phyloP scores from a whole-genome alignment of 2,888 invertebrate genomes.

The Ceriagrion tenellum region DNA sequence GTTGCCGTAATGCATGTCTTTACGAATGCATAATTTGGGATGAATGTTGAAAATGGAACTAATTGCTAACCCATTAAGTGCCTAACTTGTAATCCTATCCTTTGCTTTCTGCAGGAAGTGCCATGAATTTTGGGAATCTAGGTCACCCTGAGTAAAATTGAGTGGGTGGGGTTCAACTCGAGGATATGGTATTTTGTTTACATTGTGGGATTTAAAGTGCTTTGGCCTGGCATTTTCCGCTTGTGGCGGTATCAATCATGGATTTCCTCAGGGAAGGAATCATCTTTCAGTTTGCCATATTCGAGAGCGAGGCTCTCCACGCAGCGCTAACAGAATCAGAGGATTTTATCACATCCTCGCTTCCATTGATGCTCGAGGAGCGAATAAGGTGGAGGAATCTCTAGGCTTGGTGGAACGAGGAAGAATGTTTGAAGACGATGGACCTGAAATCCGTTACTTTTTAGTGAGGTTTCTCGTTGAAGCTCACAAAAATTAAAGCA shows the following conservation, averaged over 20 bases:
- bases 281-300: too few species aligned
- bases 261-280: neutral
- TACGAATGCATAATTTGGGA: neutral
- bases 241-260: neutral
- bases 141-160: neutral
- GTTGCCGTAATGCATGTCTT: neutral
- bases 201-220: neutral
- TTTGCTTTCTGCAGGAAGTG: neutral
- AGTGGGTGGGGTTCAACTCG: neutral
- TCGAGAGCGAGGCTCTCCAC: too few species aligned
- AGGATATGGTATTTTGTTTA: neutral
- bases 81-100: neutral
- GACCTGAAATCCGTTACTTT: too few species aligned
- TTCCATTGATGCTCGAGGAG: too few species aligned
- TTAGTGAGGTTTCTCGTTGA: too few species aligned
- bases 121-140: neutral
- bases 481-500: too few species aligned
- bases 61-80: neutral
- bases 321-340: too few species aligned
- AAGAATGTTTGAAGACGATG: too few species aligned
- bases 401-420: too few species aligned
- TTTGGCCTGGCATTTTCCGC: neutral
- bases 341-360: too few species aligned
- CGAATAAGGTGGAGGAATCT: too few species aligned
- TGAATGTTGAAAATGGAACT: neutral